Evolutionary conservation across 2,888 invertebrate species (phyloP).

Genomic region (Ormyrus pomaceus): DNA sequence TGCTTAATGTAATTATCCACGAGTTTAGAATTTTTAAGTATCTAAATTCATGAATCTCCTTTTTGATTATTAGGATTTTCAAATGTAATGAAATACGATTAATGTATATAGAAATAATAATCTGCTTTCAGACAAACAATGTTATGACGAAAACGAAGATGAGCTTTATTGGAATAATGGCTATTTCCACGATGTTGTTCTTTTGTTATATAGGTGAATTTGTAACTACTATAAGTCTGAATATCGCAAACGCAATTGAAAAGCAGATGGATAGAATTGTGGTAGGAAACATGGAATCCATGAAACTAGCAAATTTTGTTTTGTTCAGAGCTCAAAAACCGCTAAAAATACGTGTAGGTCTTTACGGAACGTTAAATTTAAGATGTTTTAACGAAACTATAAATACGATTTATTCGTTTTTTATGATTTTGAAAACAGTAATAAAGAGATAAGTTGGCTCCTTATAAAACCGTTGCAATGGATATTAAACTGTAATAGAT

Average conservation of each 20-base stretch:
- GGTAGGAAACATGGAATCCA: not conserved
- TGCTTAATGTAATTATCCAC: not conserved
- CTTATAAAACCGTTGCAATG: no score
- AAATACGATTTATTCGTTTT: no score
- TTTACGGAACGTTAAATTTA: not conserved
- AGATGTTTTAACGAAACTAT: not conserved
- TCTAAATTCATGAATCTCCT: not conserved
- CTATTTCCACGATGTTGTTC: not conserved
- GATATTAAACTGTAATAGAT: not conserved
- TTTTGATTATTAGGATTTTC: not conserved
- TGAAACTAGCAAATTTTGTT: not conserved
- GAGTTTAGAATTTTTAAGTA: not conserved
- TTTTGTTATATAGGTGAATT: constrained; percentile 1
- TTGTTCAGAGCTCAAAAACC: constrained; percentile 22
- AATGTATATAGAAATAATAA: not conserved
- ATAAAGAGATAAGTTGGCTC: no score
- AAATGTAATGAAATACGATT: not conserved
- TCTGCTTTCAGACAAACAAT: constrained; percentile 3
- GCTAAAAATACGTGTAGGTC: not conserved
- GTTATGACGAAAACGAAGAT: not conserved
- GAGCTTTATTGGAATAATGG: not conserved
- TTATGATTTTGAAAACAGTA: no score
- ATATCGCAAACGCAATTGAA: not conserved
- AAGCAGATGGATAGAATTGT: not conserved
- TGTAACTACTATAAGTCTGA: not conserved